These are phyloP conservation scores for Temnothorax nylanderi DNA, from an alignment of 1,140 invertebrate species.

Conservation along the genomic window DNA sequence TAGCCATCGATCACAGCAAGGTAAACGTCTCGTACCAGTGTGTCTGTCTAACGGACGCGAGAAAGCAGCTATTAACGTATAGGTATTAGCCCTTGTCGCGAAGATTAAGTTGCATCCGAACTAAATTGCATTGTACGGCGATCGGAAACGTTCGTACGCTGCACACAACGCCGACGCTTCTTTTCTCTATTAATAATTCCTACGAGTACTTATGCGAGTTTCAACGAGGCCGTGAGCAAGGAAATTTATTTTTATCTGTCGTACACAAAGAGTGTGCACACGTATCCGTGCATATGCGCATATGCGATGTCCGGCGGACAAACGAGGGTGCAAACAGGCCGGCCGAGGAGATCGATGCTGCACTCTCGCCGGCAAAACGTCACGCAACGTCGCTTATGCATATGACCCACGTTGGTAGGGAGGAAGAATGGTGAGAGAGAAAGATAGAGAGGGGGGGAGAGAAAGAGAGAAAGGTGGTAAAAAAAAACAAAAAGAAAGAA, in stretches of 20 bases:
- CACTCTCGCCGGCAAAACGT: constrained; percentile 51
- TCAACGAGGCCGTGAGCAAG: constrained; percentile 26
- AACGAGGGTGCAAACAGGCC: constrained; percentile 61
- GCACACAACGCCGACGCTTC: background rate
- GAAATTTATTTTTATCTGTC: constrained; percentile 68
- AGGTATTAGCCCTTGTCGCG: constrained; percentile 24
- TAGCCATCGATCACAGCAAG: constrained; percentile 42
- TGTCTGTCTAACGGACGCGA: constrained; percentile 27
- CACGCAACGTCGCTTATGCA: constrained; percentile 63
- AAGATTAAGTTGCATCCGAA: constrained; percentile 21
- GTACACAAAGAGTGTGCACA: constrained; percentile 43
- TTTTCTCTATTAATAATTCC: constrained; percentile 40
- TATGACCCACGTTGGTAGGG: constrained; percentile 45
- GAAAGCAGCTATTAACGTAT: constrained; percentile 29
- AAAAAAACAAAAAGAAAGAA: constrained; percentile 18
- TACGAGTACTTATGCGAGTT: background rate
- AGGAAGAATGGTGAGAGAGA: constrained; percentile 62
- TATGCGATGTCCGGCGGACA: constrained; percentile 51
- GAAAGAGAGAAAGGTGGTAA: background rate
- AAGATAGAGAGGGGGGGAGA: background rate
- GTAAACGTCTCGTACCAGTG: constrained; percentile 10
- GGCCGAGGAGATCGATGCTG: constrained; percentile 55
- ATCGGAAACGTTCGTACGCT: background rate
- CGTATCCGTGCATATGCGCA: constrained; percentile 40
- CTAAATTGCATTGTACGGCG: constrained; percentile 1